phyloP scores from a whole-genome alignment of 1,140 invertebrate genomes.

The Pomacea maculata region DNA sequence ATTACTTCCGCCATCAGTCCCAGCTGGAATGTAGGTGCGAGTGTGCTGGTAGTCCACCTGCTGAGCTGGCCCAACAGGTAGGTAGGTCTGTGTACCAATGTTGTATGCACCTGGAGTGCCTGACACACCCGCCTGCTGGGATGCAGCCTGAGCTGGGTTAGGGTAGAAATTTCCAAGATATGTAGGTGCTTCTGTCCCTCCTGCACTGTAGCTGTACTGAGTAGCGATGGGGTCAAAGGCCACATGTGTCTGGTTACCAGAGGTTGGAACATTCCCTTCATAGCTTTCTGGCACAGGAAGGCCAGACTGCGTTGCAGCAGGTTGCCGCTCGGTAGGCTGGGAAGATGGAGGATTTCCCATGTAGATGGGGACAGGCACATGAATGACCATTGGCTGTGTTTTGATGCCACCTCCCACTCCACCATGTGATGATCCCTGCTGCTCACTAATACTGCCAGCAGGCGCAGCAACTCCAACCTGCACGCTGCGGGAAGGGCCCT shows the following conservation, averaged over 20 bases:
- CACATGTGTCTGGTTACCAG: constrained; percentile 23
- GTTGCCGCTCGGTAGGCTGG: background rate
- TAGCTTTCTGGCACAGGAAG: constrained; percentile 16
- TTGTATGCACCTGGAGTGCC: constrained; percentile 5
- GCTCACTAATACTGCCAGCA: too few relatives aligned
- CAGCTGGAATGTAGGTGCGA: constrained; percentile 38
- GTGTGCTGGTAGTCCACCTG: constrained; percentile 32
- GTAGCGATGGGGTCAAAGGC: constrained; percentile 22
- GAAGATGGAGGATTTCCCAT: background rate
- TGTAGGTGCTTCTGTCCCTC: background rate
- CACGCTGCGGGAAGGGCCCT: constrained; percentile 25
- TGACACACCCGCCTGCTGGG: background rate
- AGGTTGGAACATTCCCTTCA: background rate
- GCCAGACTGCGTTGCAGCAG: constrained; percentile 12
- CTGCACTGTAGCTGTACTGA: constrained; percentile 22
- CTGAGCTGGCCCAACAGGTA: constrained; percentile 39
- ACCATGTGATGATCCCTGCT: too few relatives aligned
- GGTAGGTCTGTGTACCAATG: constrained; percentile 27
- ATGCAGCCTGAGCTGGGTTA: background rate
- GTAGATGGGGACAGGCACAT: too few relatives aligned
- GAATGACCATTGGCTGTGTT: too few relatives aligned
- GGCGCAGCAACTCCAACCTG: background rate
- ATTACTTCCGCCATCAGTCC: constrained; percentile 28
- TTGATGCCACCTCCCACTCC: too few relatives aligned
- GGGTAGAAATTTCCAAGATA: background rate